Evolutionary conservation across 2,888 invertebrate species (phyloP).

Genomic region (Scrobipalpa costella): DNA sequence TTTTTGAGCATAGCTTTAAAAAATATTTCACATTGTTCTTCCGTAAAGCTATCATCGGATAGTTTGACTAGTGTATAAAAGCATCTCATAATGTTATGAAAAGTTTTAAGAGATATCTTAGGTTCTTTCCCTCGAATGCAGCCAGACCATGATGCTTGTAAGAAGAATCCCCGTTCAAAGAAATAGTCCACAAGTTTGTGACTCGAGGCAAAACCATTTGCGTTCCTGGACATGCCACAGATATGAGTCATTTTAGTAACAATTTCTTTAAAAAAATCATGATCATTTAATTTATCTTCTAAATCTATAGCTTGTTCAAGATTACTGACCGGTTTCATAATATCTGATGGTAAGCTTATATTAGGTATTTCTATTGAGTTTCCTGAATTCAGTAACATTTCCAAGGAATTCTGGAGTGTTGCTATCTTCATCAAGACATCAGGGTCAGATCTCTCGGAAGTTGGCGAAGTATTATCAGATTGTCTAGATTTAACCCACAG

Average conservation of each 20-base stretch:
- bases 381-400: neutral
- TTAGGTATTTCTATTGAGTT: too few species aligned
- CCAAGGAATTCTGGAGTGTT: constrained; percentile 6
- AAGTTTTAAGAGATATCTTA: constrained; percentile 1
- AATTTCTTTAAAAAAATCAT: neutral
- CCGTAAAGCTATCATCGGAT: neutral
- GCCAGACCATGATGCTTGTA: neutral
- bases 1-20: neutral
- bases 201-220: neutral
- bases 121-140: neutral
- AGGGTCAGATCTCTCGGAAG: neutral
- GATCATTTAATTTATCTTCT: neutral
- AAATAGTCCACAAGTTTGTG: constrained; percentile 6
- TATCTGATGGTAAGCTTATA: neutral
- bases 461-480: neutral
- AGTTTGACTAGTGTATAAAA: neutral
- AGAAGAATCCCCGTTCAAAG: neutral
- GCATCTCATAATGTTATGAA: neutral
- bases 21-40: neutral
- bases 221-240: neutral
- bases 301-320: neutral
- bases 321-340: constrained; percentile 1
- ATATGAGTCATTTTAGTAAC: neutral
- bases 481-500: neutral
- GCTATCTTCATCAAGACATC: constrained; percentile 8